phyloP scores from a whole-genome alignment of 2,888 invertebrate species.

The Plebejus melissa region DNA sequence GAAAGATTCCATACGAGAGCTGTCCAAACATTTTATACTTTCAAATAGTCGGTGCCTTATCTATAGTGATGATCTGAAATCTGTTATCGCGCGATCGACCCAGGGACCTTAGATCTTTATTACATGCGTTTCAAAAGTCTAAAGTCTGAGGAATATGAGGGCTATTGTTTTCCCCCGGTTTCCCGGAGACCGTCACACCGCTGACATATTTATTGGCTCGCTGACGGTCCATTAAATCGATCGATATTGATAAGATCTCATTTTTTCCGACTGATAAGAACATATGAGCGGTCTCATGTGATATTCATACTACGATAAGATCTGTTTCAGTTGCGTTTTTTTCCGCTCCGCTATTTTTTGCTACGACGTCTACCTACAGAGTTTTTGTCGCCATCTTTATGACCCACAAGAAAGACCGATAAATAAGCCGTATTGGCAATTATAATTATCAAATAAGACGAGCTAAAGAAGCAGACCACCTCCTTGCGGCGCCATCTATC shows the following conservation, averaged over 20 bases:
- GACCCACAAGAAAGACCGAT: conserved; percentile 11
- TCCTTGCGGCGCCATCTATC: background rate
- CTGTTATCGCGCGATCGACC: conserved; percentile 66
- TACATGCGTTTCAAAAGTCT: conserved; percentile 59
- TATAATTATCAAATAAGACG: conserved; percentile 16
- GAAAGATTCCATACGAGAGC: conserved; percentile 74
- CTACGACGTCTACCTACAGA: conserved; percentile 11
- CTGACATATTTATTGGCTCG: conserved; percentile 71
- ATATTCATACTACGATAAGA: conserved; percentile 38
- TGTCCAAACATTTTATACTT: conserved; percentile 79
- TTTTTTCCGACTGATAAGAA: conserved; percentile 43
- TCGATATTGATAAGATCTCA: conserved; percentile 63
- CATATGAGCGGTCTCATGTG: conserved; percentile 37
- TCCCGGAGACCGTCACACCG: conserved; percentile 52
- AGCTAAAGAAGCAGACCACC: conserved; percentile 3
- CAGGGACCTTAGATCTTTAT: conserved; percentile 76
- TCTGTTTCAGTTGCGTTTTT: conserved; percentile 30
- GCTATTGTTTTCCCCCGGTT: conserved; percentile 52
- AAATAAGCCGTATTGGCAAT: conserved; percentile 19
- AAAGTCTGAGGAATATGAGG: conserved; percentile 41
- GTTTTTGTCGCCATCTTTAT: conserved; percentile 19
- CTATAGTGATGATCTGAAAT: conserved; percentile 74
- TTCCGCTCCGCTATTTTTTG: conserved; percentile 27
- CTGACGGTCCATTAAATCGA: conserved; percentile 48
- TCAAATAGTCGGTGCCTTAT: conserved; percentile 71